phyloP scores from a whole-genome alignment of 1,140 invertebrate genomes.

The Schlechtendalia chinensis region DNA sequence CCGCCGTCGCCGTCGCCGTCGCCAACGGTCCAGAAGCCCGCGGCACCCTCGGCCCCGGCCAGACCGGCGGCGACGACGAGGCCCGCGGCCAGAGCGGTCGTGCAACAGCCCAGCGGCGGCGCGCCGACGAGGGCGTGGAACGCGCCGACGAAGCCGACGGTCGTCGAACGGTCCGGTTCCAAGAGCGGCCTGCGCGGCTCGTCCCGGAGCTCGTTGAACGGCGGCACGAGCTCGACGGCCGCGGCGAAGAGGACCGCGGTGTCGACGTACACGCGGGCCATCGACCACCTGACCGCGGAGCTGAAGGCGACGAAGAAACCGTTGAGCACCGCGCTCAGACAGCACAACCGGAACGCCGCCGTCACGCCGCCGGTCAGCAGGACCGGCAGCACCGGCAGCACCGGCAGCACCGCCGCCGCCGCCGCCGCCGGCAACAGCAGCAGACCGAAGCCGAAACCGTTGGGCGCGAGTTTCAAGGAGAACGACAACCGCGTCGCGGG shows the following conservation, averaged over 20 bases:
- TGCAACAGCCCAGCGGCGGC: conserved; percentile 54
- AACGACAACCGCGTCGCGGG: conserved; percentile 54
- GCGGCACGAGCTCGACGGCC: conserved; percentile 75
- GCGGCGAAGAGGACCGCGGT: conserved; percentile 66
- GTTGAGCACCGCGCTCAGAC: conserved; percentile 61
- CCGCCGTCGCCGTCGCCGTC: neutral
- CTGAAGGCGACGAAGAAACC: conserved; percentile 54
- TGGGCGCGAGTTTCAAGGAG: conserved; percentile 56
- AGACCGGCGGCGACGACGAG: neutral
- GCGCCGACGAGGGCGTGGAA: neutral
- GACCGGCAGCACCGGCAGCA: conserved; percentile 49
- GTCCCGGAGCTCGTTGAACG: conserved; percentile 75
- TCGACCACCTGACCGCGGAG: conserved; percentile 55
- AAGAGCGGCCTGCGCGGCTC: conserved; percentile 74
- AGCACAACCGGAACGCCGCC: conserved; percentile 61
- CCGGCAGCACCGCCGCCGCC: conserved; percentile 51
- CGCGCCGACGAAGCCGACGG: conserved; percentile 51
- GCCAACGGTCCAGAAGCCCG: conserved; percentile 50
- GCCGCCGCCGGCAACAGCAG: conserved; percentile 51
- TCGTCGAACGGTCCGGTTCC: conserved; percentile 64
- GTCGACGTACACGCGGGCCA: conserved; percentile 55
- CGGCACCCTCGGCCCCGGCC: neutral
- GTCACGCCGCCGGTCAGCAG: conserved; percentile 50
- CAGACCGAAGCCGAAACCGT: conserved; percentile 51
- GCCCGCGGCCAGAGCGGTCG: neutral